phyloP scores from a whole-genome alignment of 1,140 invertebrate genomes.

The Brachionus calyciflorus region DNA sequence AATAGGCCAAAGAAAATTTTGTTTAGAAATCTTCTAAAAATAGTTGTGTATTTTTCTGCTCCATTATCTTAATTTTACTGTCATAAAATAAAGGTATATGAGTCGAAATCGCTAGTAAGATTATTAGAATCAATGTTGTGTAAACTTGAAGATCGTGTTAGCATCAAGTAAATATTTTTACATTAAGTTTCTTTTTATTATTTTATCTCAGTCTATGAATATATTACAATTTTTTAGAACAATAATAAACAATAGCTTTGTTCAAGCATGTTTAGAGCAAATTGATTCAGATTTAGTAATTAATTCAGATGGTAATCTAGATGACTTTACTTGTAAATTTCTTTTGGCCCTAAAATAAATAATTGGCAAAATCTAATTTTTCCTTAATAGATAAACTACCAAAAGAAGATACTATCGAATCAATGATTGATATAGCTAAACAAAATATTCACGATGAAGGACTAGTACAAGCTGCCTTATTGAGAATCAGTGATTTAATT shows the following conservation, averaged over 20 bases:
- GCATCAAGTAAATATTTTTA: neutral
- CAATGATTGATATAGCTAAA: neutral
- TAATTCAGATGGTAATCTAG: neutral
- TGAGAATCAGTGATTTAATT: neutral
- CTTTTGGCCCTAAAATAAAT: no score
- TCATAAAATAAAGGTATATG: slow-evolving; percentile 33
- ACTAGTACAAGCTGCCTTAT: neutral
- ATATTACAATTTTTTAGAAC: slow-evolving; percentile 8
- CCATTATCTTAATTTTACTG: no score
- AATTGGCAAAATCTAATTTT: neutral
- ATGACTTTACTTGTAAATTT: neutral
- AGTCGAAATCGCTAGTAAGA: slow-evolving; percentile 3
- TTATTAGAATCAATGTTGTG: slow-evolving; percentile 5
- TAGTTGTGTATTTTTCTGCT: no score
- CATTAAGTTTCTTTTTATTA: neutral
- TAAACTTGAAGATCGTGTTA: neutral
- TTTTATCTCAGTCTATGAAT: neutral
- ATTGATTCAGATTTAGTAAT: slow-evolving; percentile 25
- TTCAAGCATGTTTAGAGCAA: slow-evolving; percentile 15
- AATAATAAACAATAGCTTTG: slow-evolving; percentile 4
- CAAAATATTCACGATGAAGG: neutral
- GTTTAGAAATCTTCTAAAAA: no score
- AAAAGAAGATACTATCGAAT: neutral
- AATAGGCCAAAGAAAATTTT: no score
- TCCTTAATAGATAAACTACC: neutral